Base-by-base conservation (phyloP, 2,113 vertebrate species). In the Camelus bactrianus region DNA sequence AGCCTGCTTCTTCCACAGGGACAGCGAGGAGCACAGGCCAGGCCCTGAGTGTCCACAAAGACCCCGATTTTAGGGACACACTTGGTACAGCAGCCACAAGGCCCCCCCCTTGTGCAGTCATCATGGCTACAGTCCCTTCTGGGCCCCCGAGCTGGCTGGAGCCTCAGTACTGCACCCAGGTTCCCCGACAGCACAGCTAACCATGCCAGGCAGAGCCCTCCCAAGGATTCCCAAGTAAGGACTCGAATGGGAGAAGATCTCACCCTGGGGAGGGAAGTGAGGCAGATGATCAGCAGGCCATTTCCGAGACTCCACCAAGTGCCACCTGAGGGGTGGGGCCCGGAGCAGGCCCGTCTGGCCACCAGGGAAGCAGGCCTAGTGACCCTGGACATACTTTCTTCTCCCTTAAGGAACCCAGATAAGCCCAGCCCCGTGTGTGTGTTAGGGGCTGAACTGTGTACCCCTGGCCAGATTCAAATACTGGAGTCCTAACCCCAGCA, bases 281-380 rank as follows among this genome's bases (percentile, higher is more conserved):
- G 1, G 22, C 0, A 11, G 14, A 32, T 0, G 0, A n/a, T 22
- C 69, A 35, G 9, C 13, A 13, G 8, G 26, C 17, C 1, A 8
- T 80, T 42, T 11, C 22, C 30, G 12, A 3, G 38, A 42, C 38
- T 10, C 4, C 6, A 24, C 10, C 0, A 0, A 62, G 5, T 0
- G 15, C 38, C 26, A 10, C 56, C 48, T 11, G 24, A 35, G 9
- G 5, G 32, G 42, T 2, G 15, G 35, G 67, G 24, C 26, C 26
- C n/a, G 16, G 35, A 46, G 67, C n/a, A 42, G 84, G 24, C 52
- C 30, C 1, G 6, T 16, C 54, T 14, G 42, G 32, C 35, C 12
- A 15, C 15, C 54, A 52, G 58, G 54, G n/a, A 26, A 6, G 69
- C 38, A 8, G 58, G 19, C 32, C 24, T 22, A 5, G 17, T 1